These are phyloP conservation scores for Tyria jacobaeae DNA, from an alignment of 2,888 invertebrate genomes.

Conservation along the genomic window DNA sequence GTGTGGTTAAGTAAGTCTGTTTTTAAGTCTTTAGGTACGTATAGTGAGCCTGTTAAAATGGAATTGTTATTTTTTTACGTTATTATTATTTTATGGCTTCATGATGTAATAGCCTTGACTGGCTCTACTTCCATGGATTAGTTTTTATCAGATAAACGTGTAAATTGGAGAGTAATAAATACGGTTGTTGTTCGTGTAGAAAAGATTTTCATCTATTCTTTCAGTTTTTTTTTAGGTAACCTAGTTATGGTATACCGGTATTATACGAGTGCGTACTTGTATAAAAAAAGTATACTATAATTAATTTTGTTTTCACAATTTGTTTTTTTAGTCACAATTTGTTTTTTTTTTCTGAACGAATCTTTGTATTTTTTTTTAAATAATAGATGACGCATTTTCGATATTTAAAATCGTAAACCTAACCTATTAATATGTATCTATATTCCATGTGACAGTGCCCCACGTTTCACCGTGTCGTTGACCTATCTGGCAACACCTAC, in stretches of 20 bases:
- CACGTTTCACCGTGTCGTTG: slow-evolving; percentile 45
- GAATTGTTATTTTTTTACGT: slow-evolving; percentile 20
- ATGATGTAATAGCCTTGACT: slow-evolving; percentile 1
- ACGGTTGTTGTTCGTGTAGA: not conserved
- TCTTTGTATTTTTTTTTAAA: not conserved
- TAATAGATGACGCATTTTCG: not conserved
- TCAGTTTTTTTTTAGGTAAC: too few relatives aligned
- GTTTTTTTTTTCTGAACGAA: too few relatives aligned
- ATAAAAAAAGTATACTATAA: too few relatives aligned
- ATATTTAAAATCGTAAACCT: not conserved
- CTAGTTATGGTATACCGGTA: too few relatives aligned
- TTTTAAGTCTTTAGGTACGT: not conserved
- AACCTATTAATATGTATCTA: slow-evolving; percentile 20
- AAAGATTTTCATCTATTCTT: not conserved
- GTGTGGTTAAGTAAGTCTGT: too few relatives aligned
- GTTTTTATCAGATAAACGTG: slow-evolving; percentile 10
- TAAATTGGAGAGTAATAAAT: not conserved
- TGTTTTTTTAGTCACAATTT: too few relatives aligned
- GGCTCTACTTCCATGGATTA: not conserved
- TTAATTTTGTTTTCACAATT: too few relatives aligned
- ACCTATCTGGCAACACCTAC: slow-evolving; percentile 35
- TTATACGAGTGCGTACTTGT: too few relatives aligned
- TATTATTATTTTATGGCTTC: slow-evolving; percentile 6
- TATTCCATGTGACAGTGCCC: slow-evolving; percentile 26
- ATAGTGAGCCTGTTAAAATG: not conserved